These are phyloP conservation scores for Sciurus niger DNA, from an alignment of 2,113 vertebrate species.

Conservation along the genomic window DNA sequence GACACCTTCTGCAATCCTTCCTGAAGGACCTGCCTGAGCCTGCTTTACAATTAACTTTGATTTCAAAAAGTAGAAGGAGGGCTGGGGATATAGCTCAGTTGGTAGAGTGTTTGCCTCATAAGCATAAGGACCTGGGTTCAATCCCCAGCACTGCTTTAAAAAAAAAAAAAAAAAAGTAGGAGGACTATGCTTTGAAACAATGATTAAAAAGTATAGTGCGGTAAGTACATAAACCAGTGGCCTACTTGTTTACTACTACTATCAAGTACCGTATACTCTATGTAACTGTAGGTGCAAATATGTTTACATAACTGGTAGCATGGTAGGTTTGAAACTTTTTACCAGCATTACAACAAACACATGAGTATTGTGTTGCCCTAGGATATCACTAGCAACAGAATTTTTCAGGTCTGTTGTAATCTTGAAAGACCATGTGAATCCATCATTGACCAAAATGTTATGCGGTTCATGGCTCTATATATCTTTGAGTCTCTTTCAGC, in stretches of 20 bases:
- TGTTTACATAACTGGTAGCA: too few species aligned
- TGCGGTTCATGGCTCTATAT: too few species aligned
- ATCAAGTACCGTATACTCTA: background rate
- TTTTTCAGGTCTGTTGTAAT: background rate
- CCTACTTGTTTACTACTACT: too few species aligned
- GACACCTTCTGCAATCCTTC: background rate
- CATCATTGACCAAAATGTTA: background rate
- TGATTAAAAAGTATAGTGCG: background rate
- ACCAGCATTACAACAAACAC: too few species aligned
- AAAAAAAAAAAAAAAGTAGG: too few species aligned
- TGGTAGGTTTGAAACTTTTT: background rate
- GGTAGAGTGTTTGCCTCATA: too few species aligned
- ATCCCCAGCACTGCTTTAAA: too few species aligned
- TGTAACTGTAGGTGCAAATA: background rate
- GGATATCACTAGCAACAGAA: background rate
- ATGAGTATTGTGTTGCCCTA: accelerated
- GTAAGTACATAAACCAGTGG: background rate
- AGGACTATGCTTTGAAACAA: background rate
- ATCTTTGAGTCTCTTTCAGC: background rate
- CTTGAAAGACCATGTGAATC: background rate
- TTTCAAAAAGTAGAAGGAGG: background rate
- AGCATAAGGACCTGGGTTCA: too few species aligned
- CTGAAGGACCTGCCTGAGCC: background rate
- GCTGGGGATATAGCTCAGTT: too few species aligned
- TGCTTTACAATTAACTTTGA: background rate